Base-by-base conservation (phyloP, 2,888 invertebrate species). In the Penaeus monodon region DNA sequence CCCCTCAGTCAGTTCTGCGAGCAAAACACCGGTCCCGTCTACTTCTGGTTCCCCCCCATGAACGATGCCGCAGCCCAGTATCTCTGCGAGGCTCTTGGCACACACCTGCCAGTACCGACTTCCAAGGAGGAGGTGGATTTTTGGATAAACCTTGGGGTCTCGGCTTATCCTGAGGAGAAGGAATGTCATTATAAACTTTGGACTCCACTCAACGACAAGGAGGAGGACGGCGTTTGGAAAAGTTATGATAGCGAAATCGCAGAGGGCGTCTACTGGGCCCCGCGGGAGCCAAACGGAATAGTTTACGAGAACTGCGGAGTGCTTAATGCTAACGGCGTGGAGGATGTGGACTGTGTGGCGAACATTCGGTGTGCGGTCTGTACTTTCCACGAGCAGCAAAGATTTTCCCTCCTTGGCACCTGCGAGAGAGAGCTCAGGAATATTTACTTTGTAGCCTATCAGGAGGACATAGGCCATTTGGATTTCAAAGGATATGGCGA, bases 361-460 rank as follows among this genome's bases (percentile, higher is more conserved):
- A 33, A 79, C 14, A 3, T 70, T 12, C 74, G 78, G 27, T 89
- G 89, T 66, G 73, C 83, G 27, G 68, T 86, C 12, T 89, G 89
- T 29, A 44, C 49, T 22, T 89, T 89, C 63, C n/a, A 63, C 8
- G 86, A 86, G 12, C 84, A 73, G 29, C 84, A 68, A 2, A 88
- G 85, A 27, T 86, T 80, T 64, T 81, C 82, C 10, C 49, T 89
- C 20, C 74, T 84, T 38, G 89, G 89, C 12, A 88, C 88, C 2
- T 89, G 89, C 81, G 89, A 89, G 73, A 68, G n/a, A 14, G 88
- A 89, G 38, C 84, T 81, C 2, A 83, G 88, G 14, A 88, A 88
- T 70, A 44, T 78, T 12, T 84, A 86, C 77, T 88, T 84, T 38
- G 82, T 81, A 44, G 84, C 86, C 12, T 82, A 81, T 44, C 89